Evolutionary conservation across 1,140 invertebrate species (phyloP).

Genomic region (Pachyrhynchus sulphureomaculatus): DNA sequence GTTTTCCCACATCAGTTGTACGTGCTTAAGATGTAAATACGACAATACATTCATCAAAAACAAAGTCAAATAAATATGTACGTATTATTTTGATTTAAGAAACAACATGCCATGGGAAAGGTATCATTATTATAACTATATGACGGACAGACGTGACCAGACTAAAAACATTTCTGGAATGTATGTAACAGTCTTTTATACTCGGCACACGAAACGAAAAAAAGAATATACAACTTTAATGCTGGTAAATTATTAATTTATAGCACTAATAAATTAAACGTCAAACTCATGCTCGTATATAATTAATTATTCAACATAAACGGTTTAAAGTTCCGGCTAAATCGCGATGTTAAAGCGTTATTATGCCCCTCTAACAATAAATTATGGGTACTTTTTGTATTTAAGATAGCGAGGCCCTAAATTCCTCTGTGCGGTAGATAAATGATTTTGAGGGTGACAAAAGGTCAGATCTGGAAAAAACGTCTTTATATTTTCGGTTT

Average conservation of each 20-base stretch:
- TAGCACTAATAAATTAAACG: conserved; percentile 36
- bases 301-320: conserved; percentile 34
- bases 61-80: conserved; percentile 27
- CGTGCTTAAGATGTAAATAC: conserved; percentile 4
- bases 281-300: conserved; percentile 32
- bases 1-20: background rate
- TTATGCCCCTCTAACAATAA: conserved; percentile 32
- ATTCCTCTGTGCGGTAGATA: conserved; percentile 22
- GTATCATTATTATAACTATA: conserved; percentile 39
- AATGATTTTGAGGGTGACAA: conserved; percentile 20
- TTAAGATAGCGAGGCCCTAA: conserved; percentile 28
- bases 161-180: conserved; percentile 34
- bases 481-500: conserved; percentile 18
- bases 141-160: conserved; percentile 35
- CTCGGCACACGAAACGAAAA: conserved; percentile 6
- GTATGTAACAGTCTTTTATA: conserved; percentile 14
- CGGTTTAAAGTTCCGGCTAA: conserved; percentile 32
- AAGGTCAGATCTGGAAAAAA: conserved; percentile 15
- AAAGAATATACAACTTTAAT: conserved; percentile 29
- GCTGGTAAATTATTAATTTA: conserved; percentile 38
- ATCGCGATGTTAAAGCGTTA: conserved; percentile 34
- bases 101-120: conserved; percentile 32
- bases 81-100: conserved; percentile 32
- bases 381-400: conserved; percentile 32
- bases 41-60: background rate